Evolutionary conservation across 2,797 vertebrate species (phyloP), one percentile per base, ranked within the genome.

Genomic region (Siniperca scherzeri): DNA sequence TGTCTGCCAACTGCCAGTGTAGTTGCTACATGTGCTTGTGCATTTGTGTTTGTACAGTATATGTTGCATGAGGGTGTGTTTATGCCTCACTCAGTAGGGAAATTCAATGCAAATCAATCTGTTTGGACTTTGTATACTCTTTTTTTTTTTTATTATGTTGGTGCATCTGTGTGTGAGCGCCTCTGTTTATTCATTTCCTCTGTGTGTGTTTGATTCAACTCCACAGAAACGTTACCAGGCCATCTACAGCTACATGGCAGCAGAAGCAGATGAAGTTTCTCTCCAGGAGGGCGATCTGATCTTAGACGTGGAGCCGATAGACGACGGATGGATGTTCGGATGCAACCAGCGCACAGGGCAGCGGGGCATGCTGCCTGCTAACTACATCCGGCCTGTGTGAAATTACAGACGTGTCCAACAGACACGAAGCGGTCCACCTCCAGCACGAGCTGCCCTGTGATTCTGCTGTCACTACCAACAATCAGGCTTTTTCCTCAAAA

Each of bases 271-370:
- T 0, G 98, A 99, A 80, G 96, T 99, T 33, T 98, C 98, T 12
- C 97, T 99, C 86, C 96, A 96, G 84, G 98, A 99, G 0, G 98
- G 98, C 0, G 98, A 99, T 73, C 82, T 97, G 85, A 97, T 99
- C 76, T 55, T 96, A 79, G 98, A 99, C 1, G 97, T 98, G 89
- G 98, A 99, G 96, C 97, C 96, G 82, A 99, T 99, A 7, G 98
- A 99, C 0, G 98, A 98, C 0, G 98, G 98, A 0, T 99, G 98
- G 98, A 96, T 99, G 97, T 99, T 97, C 0, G 98, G 98, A 57
- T 97, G 96, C 11, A 98, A 99, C 94, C 97, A 98, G 94, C 97
- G 98, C 92, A 99, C 98, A 0, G 98, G 98, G 0, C 96, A 98
- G 94, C 96, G 96, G 0, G 98, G 98, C 2, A 97, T 99, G 97